Evolutionary conservation across 2,797 vertebrate species (phyloP).

Genomic region (Melanotaenia parkinsoni): DNA sequence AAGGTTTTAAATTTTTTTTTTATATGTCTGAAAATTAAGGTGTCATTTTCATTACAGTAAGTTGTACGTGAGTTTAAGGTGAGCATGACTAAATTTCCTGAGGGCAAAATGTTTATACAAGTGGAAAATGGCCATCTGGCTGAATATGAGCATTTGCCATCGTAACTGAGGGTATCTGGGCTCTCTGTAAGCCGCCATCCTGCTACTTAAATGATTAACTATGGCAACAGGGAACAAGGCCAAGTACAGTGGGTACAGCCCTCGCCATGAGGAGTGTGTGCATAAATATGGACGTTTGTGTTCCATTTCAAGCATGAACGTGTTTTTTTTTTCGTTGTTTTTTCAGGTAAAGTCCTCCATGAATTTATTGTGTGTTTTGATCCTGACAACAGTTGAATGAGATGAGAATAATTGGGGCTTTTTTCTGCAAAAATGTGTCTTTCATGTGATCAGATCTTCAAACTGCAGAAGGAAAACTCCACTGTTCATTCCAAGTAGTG

Average conservation of each 20-base stretch:
- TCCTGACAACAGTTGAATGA: neutral
- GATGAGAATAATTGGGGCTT: neutral
- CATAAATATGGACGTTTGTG: neutral
- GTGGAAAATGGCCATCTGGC: slow-evolving; percentile 57
- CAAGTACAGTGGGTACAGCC: slow-evolving; percentile 31
- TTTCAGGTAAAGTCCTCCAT: slow-evolving; percentile 18
- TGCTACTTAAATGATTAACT: slow-evolving; percentile 58
- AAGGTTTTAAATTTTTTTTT: slow-evolving; percentile 13
- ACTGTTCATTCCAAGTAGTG: neutral
- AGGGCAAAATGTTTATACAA: slow-evolving; percentile 21
- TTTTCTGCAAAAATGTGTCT: neutral
- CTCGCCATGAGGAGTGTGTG: slow-evolving; percentile 27
- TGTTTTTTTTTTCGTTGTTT: neutral
- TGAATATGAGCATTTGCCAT: slow-evolving; percentile 41
- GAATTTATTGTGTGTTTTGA: neutral
- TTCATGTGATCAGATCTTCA: neutral
- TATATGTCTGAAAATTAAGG: neutral
- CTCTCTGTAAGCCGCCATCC: slow-evolving; percentile 26
- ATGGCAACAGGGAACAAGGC: slow-evolving; percentile 44
- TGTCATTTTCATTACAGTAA: neutral
- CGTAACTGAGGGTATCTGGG: slow-evolving; percentile 26
- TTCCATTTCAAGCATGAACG: slow-evolving; percentile 10
- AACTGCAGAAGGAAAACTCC: neutral
- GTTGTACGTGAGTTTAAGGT: slow-evolving; percentile 9
- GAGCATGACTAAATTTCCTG: slow-evolving; percentile 20